Base-by-base conservation (phyloP, 2,888 invertebrate genomes). In the Mimas tiliae region DNA sequence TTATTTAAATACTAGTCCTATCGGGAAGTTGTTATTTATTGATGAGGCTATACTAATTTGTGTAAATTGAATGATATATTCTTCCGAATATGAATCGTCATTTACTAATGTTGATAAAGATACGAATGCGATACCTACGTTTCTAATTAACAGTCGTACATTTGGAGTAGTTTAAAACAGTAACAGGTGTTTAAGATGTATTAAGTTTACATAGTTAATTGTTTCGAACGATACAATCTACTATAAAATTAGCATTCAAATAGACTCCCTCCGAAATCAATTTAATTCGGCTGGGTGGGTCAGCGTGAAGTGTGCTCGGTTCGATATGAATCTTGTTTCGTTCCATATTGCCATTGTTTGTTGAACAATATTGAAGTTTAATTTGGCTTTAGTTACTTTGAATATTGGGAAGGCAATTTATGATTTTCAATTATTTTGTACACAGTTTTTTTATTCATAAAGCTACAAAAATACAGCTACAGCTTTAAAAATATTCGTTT, bases 171-270 rank as follows among this genome's bases (percentile, higher is more conserved):
- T 64, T 53, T 55, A 58, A 64, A 65, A 14, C 14, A 45, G 53
- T 33, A 47, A 64, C 79, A 78, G 77, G 75, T 80, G 70, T 72
- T 51, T 63, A 65, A 52, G 70, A 68, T 67, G 70, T 69, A 69
- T 72, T 42, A 76, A 75, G 76, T 81, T 79, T 76, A 70, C 74
- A 72, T 70, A 78, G 77, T 75, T 79, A 79, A 81, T 74, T 76
- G 72, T 78, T 78, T 75, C 75, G 76, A 73, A 70, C 79, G 73
- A 74, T 81, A 80, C 78, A 80, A 76, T 76, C 77, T 72, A 76
- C 78, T 77, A 69, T 85, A 75, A 84, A 88, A 88, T 87, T 88
- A 78, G 81, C 86, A 87, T 88, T 78, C 78, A 81, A 82, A 86
- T 86, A 75, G 82, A 74, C 76, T 80, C 71, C 16, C 70, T 79